Conservation (phyloP, 2,797 vertebrate genomes). For the Clarias fuscus region DNA sequence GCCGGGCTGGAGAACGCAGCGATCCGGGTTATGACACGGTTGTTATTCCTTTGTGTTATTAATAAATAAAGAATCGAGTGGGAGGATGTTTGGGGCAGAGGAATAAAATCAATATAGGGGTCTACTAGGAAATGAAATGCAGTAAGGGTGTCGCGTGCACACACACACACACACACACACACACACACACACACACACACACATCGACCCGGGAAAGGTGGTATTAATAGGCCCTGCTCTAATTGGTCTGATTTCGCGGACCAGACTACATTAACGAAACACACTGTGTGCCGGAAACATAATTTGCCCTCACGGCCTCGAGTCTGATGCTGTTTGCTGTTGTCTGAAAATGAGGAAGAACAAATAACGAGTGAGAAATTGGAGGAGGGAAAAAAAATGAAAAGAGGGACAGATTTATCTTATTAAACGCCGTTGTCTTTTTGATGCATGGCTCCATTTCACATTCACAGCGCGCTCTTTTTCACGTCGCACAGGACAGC, state of each 20-base stretch:
- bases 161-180: slow-evolving; percentile 23
- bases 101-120: slow-evolving; percentile 66
- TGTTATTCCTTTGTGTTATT: slow-evolving; percentile 75
- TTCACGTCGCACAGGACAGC: not conserved
- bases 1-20: slow-evolving; percentile 61
- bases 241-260: slow-evolving; percentile 72
- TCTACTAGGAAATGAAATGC: slow-evolving; percentile 72
- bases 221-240: slow-evolving; percentile 71
- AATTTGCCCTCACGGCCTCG: slow-evolving; percentile 2
- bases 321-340: not conserved
- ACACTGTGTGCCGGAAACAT: not conserved
- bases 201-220: slow-evolving; percentile 59
- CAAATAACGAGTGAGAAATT: not conserved
- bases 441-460: slow-evolving; percentile 22
- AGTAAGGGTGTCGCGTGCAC: slow-evolving; percentile 49
- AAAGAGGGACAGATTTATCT: not conserved
- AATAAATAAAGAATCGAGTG: slow-evolving; percentile 70
- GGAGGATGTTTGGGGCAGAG: slow-evolving; percentile 33
- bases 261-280: slow-evolving; percentile 27
- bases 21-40: slow-evolving; percentile 70
- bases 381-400: not conserved
- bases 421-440: not conserved
- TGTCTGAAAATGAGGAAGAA: not conserved
- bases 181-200: not conserved
- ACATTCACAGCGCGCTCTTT: not conserved